phyloP scores from a whole-genome alignment of 2,113 vertebrate genomes.

The Jaculus jaculus region DNA sequence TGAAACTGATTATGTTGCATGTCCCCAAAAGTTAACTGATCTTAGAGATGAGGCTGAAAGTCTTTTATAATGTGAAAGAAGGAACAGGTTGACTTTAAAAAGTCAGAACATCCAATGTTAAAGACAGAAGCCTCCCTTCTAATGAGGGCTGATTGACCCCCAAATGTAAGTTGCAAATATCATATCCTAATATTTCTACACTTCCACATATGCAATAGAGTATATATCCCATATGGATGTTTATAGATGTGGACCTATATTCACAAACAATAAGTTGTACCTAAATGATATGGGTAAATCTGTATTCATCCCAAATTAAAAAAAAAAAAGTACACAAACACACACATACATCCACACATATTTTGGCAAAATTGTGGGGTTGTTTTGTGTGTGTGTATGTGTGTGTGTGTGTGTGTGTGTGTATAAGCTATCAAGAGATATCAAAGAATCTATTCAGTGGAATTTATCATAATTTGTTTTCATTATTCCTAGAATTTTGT shows the following conservation, averaged over 20 bases:
- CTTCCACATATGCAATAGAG: background rate
- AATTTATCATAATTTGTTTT: background rate
- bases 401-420: no score
- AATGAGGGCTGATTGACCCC: background rate
- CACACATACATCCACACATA: no score
- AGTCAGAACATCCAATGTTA: background rate
- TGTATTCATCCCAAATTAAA: background rate
- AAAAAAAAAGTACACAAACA: background rate
- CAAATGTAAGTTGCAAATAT: background rate
- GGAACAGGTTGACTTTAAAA: background rate
- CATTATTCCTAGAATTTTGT: background rate
- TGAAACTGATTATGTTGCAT: background rate
- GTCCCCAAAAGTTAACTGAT: background rate
- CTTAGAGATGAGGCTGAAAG: background rate
- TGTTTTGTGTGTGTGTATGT: no score
- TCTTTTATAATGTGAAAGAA: background rate
- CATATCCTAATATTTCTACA: background rate
- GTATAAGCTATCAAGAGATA: background rate
- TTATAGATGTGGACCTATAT: background rate
- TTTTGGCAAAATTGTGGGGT: background rate
- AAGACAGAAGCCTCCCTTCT: background rate
- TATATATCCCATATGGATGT: background rate
- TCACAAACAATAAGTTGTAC: background rate
- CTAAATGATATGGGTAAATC: background rate
- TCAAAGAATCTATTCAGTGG: background rate